Conservation (phyloP, 2,888 invertebrate genomes). For the Epirrita christyi region DNA sequence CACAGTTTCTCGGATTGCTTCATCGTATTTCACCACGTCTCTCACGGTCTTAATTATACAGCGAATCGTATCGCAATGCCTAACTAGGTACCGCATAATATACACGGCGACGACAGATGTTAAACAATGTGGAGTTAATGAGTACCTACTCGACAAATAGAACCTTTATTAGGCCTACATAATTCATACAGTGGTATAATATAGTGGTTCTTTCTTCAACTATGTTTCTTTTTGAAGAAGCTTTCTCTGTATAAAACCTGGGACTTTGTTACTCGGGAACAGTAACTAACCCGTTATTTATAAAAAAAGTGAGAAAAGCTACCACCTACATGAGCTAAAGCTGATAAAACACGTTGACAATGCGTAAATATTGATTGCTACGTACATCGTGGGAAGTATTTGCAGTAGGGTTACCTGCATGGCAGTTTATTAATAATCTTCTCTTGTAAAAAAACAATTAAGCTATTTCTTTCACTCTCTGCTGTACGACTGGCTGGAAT, state of each 20-base stretch:
- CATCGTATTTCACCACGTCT: conserved; percentile 31
- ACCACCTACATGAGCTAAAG: conserved; percentile 5
- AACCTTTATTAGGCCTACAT: conserved; percentile 14
- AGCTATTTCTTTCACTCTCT: too few species aligned
- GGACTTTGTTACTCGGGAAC: too few species aligned
- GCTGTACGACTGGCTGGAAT: too few species aligned
- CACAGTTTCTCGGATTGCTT: conserved; percentile 16
- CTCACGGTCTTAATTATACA: conserved; percentile 37
- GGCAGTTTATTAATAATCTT: too few species aligned
- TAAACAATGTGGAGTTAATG: conserved; percentile 20
- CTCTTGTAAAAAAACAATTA: too few species aligned
- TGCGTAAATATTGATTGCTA: too few species aligned
- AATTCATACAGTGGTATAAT: not conserved
- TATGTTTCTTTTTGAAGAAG: too few species aligned
- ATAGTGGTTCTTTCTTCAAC: too few species aligned
- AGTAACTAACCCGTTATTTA: too few species aligned
- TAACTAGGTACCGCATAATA: not conserved
- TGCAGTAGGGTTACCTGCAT: too few species aligned
- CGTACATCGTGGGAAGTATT: not conserved
- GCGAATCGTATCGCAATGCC: conserved; percentile 23
- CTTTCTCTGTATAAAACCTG: too few species aligned
- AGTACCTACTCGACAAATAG: conserved; percentile 18
- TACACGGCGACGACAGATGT: conserved; percentile 15
- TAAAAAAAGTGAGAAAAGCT: not conserved
- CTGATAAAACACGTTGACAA: conserved; percentile 19